Evolutionary conservation across 2,888 invertebrate genomes (phyloP).

Genomic region (Xanthostigma xanthostigma): DNA sequence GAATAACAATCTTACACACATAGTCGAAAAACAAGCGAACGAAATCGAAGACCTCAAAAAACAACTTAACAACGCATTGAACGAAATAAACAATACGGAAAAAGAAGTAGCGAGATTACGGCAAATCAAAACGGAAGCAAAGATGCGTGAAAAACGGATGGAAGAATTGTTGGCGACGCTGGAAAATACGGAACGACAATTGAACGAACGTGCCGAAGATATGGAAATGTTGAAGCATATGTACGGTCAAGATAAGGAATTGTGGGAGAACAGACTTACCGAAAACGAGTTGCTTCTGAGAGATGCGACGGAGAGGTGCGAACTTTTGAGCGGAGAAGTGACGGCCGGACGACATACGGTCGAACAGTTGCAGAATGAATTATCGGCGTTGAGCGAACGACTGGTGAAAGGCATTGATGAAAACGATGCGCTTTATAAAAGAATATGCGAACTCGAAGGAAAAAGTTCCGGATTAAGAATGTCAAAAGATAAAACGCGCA

Average conservation of each 20-base stretch:
- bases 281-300: conserved; percentile 53
- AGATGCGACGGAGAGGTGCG: conserved; percentile 50
- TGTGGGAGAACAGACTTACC: conserved; percentile 45
- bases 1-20: conserved; percentile 1
- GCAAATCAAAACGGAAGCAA: conserved; percentile 53
- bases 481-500: conserved; percentile 43
- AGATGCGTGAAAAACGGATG: conserved; percentile 55
- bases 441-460: conserved; percentile 58
- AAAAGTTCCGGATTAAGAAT: conserved; percentile 31
- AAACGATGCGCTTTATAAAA: conserved; percentile 56
- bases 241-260: conserved; percentile 46
- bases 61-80: conserved; percentile 45
- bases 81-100: conserved; percentile 49
- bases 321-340: conserved; percentile 47
- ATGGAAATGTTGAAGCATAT: conserved; percentile 43
- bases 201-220: conserved; percentile 51
- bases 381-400: conserved; percentile 48
- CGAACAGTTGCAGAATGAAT: conserved; percentile 50
- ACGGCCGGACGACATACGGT: conserved; percentile 47
- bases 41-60: conserved; percentile 57
- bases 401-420: conserved; percentile 58
- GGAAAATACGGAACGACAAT: conserved; percentile 62
- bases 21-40: conserved; percentile 3
- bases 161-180: conserved; percentile 62
- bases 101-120: conserved; percentile 57